phyloP scores from a whole-genome alignment of 2,113 vertebrate species.

The Sander lucioperca region DNA sequence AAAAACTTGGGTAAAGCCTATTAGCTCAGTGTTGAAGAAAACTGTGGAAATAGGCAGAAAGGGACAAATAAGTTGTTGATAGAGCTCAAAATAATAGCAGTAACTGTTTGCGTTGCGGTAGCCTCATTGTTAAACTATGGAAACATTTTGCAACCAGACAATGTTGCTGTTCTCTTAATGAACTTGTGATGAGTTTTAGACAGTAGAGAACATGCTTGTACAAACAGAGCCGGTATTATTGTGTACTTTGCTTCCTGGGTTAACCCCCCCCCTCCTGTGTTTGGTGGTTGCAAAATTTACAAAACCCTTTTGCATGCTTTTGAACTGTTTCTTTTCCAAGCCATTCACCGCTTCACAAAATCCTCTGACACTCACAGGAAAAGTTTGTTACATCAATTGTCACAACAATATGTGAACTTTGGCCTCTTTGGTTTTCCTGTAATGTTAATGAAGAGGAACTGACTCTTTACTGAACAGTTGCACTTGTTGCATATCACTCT shows the following conservation, averaged over 20 bases:
- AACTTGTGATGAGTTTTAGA: constrained; percentile 69
- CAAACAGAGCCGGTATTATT: constrained; percentile 53
- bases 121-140: constrained; percentile 47
- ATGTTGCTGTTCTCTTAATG: constrained; percentile 56
- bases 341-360: constrained; percentile 16
- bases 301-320: constrained; percentile 19
- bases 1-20: constrained; percentile 32
- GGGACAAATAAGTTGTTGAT: constrained; percentile 70
- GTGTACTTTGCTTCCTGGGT: constrained; percentile 52
- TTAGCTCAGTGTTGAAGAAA: constrained; percentile 41
- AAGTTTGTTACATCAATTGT: constrained; percentile 54
- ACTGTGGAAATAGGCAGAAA: constrained; percentile 21
- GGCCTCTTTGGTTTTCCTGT: constrained; percentile 44
- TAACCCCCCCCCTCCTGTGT: constrained; percentile 9
- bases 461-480: constrained; percentile 11
- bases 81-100: constrained; percentile 55
- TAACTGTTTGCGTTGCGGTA: constrained; percentile 47
- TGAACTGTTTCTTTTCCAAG: constrained; percentile 19
- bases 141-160: constrained; percentile 36
- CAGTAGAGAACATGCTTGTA: constrained; percentile 31
- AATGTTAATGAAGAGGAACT: constrained; percentile 7
- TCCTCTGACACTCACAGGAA: constrained; percentile 43
- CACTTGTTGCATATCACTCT: constrained; percentile 34
- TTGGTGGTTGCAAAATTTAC: constrained; percentile 11
- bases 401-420: constrained; percentile 47